phyloP scores from a whole-genome alignment of 2,888 invertebrate species.

The Euspilapteryx auroguttella region DNA sequence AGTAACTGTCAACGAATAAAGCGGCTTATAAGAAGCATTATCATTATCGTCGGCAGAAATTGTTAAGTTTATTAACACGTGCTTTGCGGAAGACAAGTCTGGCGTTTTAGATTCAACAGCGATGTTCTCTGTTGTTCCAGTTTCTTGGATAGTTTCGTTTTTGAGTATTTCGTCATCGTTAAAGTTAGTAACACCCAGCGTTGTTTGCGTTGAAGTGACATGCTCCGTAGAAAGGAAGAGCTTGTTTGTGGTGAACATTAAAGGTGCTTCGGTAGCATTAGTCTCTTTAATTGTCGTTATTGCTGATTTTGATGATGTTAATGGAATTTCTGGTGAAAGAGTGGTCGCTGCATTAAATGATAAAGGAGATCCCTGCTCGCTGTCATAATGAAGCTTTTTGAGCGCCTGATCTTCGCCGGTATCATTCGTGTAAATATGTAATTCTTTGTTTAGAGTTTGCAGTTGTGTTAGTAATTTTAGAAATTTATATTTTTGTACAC shows the following conservation, averaged over 20 bases:
- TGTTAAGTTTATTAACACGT: constrained; percentile 80
- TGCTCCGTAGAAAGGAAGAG: too few species aligned
- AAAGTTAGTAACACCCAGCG: constrained; percentile 19
- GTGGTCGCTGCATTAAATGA: constrained; percentile 10
- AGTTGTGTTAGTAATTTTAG: constrained; percentile 32
- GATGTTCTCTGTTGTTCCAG: constrained; percentile 20
- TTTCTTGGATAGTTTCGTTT: constrained; percentile 10
- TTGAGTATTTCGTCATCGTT: constrained; percentile 13
- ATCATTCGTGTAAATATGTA: constrained; percentile 38
- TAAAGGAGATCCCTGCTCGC: constrained; percentile 13
- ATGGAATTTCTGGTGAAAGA: constrained; percentile 8
- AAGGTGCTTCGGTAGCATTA: too few species aligned
- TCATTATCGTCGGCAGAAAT: constrained; percentile 69
- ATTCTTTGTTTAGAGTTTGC: constrained; percentile 33
- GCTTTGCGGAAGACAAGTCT: constrained; percentile 44
- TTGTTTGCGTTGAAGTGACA: constrained; percentile 18
- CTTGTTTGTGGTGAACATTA: too few species aligned
- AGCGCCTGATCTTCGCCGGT: constrained; percentile 21
- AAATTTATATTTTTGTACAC: constrained; percentile 40
- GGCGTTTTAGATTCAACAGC: constrained; percentile 25
- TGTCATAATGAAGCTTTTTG: constrained; percentile 31
- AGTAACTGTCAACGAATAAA: constrained; percentile 80
- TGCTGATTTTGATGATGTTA: constrained; percentile 12
- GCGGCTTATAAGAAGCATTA: constrained; percentile 56
- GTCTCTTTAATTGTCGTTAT: too few species aligned